Evolutionary conservation across 2,113 vertebrate genomes (phyloP).

Genomic region (Planiliza haematocheilus): DNA sequence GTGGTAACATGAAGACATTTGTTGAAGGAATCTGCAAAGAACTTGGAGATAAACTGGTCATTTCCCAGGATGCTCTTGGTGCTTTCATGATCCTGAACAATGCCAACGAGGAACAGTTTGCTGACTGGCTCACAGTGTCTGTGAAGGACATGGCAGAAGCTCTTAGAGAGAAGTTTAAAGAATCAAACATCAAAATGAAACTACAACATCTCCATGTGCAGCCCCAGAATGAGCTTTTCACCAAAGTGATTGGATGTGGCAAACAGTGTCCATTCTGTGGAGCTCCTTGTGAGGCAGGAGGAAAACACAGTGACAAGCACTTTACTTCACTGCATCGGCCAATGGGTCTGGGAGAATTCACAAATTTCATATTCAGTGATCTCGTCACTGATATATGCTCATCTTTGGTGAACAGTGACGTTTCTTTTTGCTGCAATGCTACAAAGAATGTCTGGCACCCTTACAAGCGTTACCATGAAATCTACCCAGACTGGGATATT

Average conservation of each 20-base stretch:
- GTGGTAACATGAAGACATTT: slow-evolving; percentile 49
- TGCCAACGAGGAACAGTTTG: slow-evolving; percentile 56
- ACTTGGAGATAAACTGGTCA: slow-evolving; percentile 62
- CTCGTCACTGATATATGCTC: slow-evolving; percentile 57
- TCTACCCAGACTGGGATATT: too few relatives aligned
- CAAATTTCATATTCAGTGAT: too few relatives aligned
- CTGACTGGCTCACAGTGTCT: slow-evolving; percentile 33
- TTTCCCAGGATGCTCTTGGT: slow-evolving; percentile 64
- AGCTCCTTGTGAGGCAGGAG: slow-evolving; percentile 78
- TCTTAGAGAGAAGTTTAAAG: slow-evolving; percentile 18
- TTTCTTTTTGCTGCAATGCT: accelerated
- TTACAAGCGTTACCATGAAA: too few relatives aligned
- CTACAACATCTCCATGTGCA: slow-evolving; percentile 39
- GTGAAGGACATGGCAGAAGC: slow-evolving; percentile 46
- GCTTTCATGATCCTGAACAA: slow-evolving; percentile 67
- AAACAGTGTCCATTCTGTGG: slow-evolving; percentile 80
- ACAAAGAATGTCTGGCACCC: slow-evolving; percentile 1
- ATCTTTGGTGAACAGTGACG: slow-evolving; percentile 33
- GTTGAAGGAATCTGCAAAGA: slow-evolving; percentile 52
- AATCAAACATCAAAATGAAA: not conserved
- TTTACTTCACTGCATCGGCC: slow-evolving; percentile 65
- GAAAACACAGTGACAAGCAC: slow-evolving; percentile 60
- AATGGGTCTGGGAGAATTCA: not conserved
- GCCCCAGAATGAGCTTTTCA: slow-evolving; percentile 73
- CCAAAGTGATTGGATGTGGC: slow-evolving; percentile 79